These are phyloP conservation scores for Plectrocnemia conspersa DNA, from an alignment of 1,140 invertebrate genomes.

Conservation along the genomic window DNA sequence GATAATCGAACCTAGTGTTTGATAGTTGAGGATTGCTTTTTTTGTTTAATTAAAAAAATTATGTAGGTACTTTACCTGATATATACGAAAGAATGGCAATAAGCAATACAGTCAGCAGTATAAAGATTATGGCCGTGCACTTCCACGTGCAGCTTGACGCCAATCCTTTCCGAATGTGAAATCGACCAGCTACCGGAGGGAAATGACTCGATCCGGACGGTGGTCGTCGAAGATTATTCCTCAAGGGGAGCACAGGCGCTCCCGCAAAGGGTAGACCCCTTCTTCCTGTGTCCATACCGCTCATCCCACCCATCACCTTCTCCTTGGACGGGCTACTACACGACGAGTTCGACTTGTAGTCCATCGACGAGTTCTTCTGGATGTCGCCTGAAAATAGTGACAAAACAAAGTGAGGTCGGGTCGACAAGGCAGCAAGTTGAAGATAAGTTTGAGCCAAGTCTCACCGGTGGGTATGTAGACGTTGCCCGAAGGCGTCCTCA, in stretches of 20 bases:
- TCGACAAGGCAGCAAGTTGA: too few relatives aligned
- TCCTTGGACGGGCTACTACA: conserved; percentile 70
- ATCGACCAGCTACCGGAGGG: conserved; percentile 59
- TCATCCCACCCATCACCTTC: conserved; percentile 58
- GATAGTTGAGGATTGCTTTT: neutral
- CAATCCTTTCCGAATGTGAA: conserved; percentile 84
- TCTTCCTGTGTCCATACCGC: conserved; percentile 48
- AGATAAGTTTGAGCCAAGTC: neutral
- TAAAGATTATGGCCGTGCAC: conserved; percentile 80
- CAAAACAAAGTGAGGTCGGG: conserved; percentile 7
- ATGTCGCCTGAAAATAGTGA: conserved; percentile 63
- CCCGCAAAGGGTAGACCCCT: conserved; percentile 57
- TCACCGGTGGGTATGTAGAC: conserved; percentile 87
- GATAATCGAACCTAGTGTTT: too few relatives aligned
- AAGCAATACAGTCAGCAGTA: conserved; percentile 74
- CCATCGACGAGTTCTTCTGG: conserved; percentile 81
- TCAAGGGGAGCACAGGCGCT: conserved; percentile 68
- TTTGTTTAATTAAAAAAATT: conserved; percentile 9
- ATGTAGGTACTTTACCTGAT: conserved; percentile 62
- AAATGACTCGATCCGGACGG: conserved; percentile 59
- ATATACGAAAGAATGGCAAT: conserved; percentile 80
- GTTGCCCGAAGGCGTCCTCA: conserved; percentile 84
- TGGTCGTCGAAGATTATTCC: conserved; percentile 63
- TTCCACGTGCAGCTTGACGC: conserved; percentile 85
- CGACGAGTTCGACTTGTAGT: conserved; percentile 80